phyloP scores from a whole-genome alignment of 2,888 invertebrate species.

The Drosophila greeni region DNA sequence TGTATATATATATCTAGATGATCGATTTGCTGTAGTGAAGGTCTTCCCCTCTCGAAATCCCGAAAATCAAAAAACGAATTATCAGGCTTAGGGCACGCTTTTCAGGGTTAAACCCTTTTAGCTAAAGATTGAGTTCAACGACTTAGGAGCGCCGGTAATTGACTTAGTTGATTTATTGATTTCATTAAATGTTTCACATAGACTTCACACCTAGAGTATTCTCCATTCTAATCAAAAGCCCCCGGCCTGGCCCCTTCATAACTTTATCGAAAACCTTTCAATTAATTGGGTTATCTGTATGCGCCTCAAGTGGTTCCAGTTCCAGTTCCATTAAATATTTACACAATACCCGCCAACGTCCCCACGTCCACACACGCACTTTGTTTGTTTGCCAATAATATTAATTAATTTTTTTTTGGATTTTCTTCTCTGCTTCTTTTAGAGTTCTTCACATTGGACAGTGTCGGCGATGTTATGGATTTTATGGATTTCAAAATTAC shows the following conservation, averaged over 20 bases:
- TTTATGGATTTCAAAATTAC: slow-evolving; percentile 77
- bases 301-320: slow-evolving; percentile 46
- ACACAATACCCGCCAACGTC: slow-evolving; percentile 31
- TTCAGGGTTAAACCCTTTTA: slow-evolving; percentile 44
- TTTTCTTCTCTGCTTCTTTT: slow-evolving; percentile 37
- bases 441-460: slow-evolving; percentile 76
- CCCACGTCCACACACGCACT: neutral
- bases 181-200: slow-evolving; percentile 24
- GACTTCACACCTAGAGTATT: slow-evolving; percentile 15
- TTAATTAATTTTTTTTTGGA: slow-evolving; percentile 60
- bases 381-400: slow-evolving; percentile 56
- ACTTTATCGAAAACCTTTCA: slow-evolving; percentile 71
- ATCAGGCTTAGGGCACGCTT: slow-evolving; percentile 15
- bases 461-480: slow-evolving; percentile 72
- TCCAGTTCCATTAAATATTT: slow-evolving; percentile 50
- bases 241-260: slow-evolving; percentile 49
- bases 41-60: slow-evolving; percentile 32
- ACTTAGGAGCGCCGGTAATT: slow-evolving; percentile 42
- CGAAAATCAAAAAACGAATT: slow-evolving; percentile 8
- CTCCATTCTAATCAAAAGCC: slow-evolving; percentile 54
- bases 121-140: slow-evolving; percentile 47
- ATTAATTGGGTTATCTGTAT: slow-evolving; percentile 70
- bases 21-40: slow-evolving; percentile 52
- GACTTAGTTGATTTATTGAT: slow-evolving; percentile 39
- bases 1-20: slow-evolving; percentile 11